These are phyloP conservation scores for Bergia puertoricense DNA, from an alignment of 92 coral and sea anemone species.

Conservation along the genomic window DNA sequence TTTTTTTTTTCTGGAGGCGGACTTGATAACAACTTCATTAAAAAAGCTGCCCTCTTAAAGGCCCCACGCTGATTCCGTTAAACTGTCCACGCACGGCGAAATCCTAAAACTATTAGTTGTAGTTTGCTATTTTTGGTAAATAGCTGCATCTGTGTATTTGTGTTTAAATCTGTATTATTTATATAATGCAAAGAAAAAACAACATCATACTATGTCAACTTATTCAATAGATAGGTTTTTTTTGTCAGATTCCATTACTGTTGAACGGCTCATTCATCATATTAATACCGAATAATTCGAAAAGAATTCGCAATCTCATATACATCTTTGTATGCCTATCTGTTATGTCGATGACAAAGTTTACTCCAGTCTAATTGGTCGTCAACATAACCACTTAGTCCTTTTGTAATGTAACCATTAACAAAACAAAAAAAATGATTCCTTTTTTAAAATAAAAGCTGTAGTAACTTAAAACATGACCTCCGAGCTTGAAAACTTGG, in stretches of 20 bases:
- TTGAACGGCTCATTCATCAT: neutral
- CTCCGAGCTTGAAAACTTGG: neutral
- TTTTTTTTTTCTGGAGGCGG: neutral
- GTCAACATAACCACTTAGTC: neutral
- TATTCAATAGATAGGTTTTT: neutral
- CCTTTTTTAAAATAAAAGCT: neutral
- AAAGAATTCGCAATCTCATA: neutral
- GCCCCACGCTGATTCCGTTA: neutral
- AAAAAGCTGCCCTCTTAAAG: neutral
- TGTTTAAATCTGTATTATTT: neutral
- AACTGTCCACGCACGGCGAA: neutral
- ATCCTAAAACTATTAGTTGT: neutral
- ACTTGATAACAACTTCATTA: neutral
- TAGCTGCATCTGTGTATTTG: neutral
- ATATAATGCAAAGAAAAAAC: neutral
- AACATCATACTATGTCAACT: neutral
- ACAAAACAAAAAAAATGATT: neutral
- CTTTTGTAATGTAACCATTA: neutral
- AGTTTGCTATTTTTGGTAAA: neutral
- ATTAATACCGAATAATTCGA: neutral
- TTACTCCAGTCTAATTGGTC: neutral
- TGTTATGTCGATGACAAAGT: neutral
- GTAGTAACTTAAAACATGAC: neutral
- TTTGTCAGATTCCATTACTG: neutral
- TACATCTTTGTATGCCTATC: neutral